Percentiles rank a stretch among this genome's conserved stretches.
Conservation (phyloP, 1,140 invertebrate genomes). For the Oreohelix idahoensis region DNA sequence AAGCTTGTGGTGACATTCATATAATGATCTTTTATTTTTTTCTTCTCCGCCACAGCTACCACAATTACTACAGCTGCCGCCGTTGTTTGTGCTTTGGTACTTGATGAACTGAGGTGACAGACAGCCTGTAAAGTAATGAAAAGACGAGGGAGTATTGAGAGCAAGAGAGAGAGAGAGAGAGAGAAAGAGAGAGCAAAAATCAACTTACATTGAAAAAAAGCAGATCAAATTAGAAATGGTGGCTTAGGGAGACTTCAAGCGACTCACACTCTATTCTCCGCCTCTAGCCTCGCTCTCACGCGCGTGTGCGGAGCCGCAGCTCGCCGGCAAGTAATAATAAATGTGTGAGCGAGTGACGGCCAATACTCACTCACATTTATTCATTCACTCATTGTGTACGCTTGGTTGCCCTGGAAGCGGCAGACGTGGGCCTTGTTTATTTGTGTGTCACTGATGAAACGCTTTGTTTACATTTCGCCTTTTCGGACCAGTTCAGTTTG, state of each 20-base stretch:
- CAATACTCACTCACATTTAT: neutral
- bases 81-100: neutral
- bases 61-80: too few species aligned
- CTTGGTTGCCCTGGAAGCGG: conserved; percentile 9
- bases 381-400: neutral
- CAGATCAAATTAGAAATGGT: conserved; percentile 10
- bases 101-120: neutral
- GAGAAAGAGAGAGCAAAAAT: neutral
- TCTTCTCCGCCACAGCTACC: too few species aligned
- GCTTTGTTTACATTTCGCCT: conserved; percentile 3
- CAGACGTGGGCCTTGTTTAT: neutral
- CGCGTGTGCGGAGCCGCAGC: neutral
- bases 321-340: neutral
- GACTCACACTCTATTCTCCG: neutral
- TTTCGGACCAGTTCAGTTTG: neutral
- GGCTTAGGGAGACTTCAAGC: neutral
- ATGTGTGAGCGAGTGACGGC: neutral
- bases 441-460: conserved; percentile 22
- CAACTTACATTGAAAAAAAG: neutral
- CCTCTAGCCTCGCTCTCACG: neutral
- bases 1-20: too few species aligned
- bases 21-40: too few species aligned
- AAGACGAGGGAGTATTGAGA: neutral
- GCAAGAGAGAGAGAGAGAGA: neutral
- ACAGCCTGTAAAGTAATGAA: neutral